Evolutionary conservation across 1,140 invertebrate species (phyloP), one percentile per base, ranked within the genome.

Genomic region (Magallana angulata): DNA sequence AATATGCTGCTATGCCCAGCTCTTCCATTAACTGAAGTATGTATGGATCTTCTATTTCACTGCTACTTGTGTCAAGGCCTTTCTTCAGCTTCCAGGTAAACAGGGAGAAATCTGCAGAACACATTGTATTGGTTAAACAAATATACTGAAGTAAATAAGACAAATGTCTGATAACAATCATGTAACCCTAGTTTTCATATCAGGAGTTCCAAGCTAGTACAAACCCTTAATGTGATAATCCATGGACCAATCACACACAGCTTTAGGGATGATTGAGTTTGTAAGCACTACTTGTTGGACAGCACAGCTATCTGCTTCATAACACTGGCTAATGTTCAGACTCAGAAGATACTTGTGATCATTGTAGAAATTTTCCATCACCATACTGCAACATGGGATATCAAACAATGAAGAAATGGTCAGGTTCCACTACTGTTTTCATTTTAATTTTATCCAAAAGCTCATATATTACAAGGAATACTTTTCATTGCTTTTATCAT

Each of bases 21-120:
- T 87, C 86, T 36, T 87, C 62, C 30, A 87, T 58, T 14, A 87
- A n/a, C 59, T 68, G 81, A n/a, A 30, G 48, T 24, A 82, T 58
- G 18, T 57, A 57, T 2, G 48, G 9, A 18, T 82, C 81, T n/a
- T 57, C 18, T n/a, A 82, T n/a, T 7, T 14, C 81, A 18, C 16
- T 24, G 7, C 4, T 14, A n/a, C 14, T 58, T 8, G 80, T 82
- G 14, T 57, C 80, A 57, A 82, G 48, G 8, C 81, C 81, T 58
- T 30, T 82, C 11, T 57, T 58, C 48, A 57, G 48, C n/a, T 82
- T 82, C 48, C 57, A 82, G 57, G 12, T 9, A 16, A 18, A 16
- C 9, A 82, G 81, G 36, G 81, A 82, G 36, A 82, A 82, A 12
- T 57, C 81, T 82, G 2, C 6, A 57, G 36, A 48, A 48, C 36